Evolutionary conservation across 2,888 invertebrate genomes (phyloP).

Genomic region (Drosophila vallismaia): DNA sequence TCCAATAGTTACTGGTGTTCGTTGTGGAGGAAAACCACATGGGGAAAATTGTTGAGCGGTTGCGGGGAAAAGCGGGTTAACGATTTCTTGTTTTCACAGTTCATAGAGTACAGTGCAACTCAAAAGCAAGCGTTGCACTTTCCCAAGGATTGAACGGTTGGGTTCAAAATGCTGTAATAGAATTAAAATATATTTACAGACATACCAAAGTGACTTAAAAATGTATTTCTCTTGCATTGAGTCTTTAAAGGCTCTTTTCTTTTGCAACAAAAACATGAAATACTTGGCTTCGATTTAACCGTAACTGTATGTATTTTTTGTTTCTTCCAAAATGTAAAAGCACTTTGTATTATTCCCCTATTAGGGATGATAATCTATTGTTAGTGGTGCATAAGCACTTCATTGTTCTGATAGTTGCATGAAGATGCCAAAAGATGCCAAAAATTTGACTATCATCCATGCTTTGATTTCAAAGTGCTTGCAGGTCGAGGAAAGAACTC

Average conservation of each 20-base stretch:
- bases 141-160: background rate
- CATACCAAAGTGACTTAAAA: background rate
- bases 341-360: slow-evolving; percentile 21
- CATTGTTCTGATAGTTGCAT: slow-evolving; percentile 28
- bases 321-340: slow-evolving; percentile 12
- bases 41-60: slow-evolving; percentile 15
- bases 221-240: background rate
- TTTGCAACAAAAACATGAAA: background rate
- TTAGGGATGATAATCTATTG: slow-evolving; percentile 8
- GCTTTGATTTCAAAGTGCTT: slow-evolving; percentile 32
- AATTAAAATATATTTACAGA: background rate
- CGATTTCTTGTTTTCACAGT: slow-evolving; percentile 25
- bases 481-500: background rate
- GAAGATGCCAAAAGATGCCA: slow-evolving; percentile 26
- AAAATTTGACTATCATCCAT: slow-evolving; percentile 28
- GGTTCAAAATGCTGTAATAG: background rate
- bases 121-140: slow-evolving; percentile 2
- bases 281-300: too few relatives aligned
- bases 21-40: slow-evolving; percentile 16
- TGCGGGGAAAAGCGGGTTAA: background rate
- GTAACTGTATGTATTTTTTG: background rate
- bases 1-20: background rate
- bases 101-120: slow-evolving; percentile 10
- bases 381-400: slow-evolving; percentile 34
- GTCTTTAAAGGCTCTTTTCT: background rate